phyloP scores from a whole-genome alignment of 2,888 invertebrate genomes.

The Mechanitis messenoides region DNA sequence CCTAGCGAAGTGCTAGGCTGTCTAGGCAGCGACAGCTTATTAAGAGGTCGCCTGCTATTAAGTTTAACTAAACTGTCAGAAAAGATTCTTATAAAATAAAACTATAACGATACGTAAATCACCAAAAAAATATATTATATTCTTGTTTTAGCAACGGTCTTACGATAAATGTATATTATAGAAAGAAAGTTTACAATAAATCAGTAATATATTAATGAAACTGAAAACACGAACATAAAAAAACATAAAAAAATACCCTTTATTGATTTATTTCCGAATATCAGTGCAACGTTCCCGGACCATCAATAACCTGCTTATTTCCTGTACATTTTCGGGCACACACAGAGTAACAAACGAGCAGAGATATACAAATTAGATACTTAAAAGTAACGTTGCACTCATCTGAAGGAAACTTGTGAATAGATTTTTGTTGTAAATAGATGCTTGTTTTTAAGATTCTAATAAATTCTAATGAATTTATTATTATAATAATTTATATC shows the following conservation, averaged over 20 bases:
- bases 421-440: too few relatives aligned
- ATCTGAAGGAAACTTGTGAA: too few relatives aligned
- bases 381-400: background rate
- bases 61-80: background rate
- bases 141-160: too few relatives aligned
- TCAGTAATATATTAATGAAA: background rate
- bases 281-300: background rate
- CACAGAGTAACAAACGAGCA: background rate
- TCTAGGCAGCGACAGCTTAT: conserved; percentile 15
- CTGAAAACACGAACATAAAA: background rate
- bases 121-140: too few relatives aligned
- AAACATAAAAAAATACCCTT: background rate
- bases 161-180: too few relatives aligned
- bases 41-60: conserved; percentile 3
- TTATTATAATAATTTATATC: too few relatives aligned
- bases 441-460: too few relatives aligned
- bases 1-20: conserved; percentile 9
- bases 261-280: conserved; percentile 5
- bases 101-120: too few relatives aligned
- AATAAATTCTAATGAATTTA: too few relatives aligned
- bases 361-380: background rate
- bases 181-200: too few relatives aligned
- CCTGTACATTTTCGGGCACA: background rate
- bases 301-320: background rate
- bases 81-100: too few relatives aligned